Evolutionary conservation across 2,113 vertebrate genomes (phyloP), one percentile per base, ranked within the genome.

Genomic region (Dromaius novaehollandiae): DNA sequence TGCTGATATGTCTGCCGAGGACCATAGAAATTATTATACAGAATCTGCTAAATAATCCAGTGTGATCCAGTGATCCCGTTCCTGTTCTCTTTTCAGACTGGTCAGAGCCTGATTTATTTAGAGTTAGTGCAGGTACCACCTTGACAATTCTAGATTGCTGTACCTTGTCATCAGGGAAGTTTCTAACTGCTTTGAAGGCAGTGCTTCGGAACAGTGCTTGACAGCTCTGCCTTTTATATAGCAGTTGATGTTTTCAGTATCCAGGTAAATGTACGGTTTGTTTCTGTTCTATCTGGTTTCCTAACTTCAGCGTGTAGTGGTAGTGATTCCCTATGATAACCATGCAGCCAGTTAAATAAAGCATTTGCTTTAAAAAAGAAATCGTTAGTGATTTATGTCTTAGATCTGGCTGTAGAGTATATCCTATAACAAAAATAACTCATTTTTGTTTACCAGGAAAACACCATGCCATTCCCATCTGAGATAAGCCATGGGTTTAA

Each of bases 381-480:
- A 38, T 60, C 30, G n/a, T 50, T 21, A 76, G 28, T 14, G 36
- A 40, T 80, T 76, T 76, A 7, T 81, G 11, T 2, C 79, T 89
- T 74, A 42, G 25, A 63, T 48, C 40, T 38, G 7, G 44, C 53
- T 65, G 6, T 38, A 48, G 65, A 65, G 9, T 73, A 79, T 51
- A n/a, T 2, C 6, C 7, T 28, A 17, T 25, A 26, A 53, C 13
- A 28, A 28, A 73, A 53, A 73, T 28, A 53, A 73, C 28, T 58
- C 16, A 32, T 19, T 58, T 64, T 34, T 64, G 18, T 46, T 68
- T 14, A 7, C 66, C 53, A 68, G 64, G 71, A 92, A 82, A 80
- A 25, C 1, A 0, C 2, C 15, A 2, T 65, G 26, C 19, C 7
- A 0, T 53, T 93, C 38, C 26, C 3, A 3, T 48, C 34, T 65